Base-by-base conservation (phyloP, 2,888 invertebrate genomes). In the Anodontia alba region DNA sequence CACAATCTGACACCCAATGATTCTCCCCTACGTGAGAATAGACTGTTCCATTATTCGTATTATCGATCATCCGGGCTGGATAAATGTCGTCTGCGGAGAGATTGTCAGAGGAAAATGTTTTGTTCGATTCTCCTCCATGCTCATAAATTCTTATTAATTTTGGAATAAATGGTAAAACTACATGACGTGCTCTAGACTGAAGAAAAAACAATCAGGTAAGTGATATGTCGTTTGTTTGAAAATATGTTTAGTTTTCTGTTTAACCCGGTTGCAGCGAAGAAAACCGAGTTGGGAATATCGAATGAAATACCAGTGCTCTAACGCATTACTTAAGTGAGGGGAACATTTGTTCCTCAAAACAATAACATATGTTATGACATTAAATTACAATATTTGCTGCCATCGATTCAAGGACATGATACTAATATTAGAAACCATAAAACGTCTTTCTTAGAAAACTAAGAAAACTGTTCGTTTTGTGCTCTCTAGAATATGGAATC, bases 31-130 rank as follows among this genome's bases (percentile, higher is more conserved):
- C 29, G 10, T 1, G 62, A 62, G 17, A 62, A 62, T 62, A 33
- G 33, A 62, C 31, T 33, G 3, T 26, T 20, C 62, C 62, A 33
- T 15, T 20, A 62, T 62, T 62, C 23, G 62, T 20, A 62, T 20
- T 62, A 62, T 62, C 23, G 62, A 62, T 62, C 62, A 62, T 23
- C 26, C 17, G n/a, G 46, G 46, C 46, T 46, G 46, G 46, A 15
- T 54, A 17, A 23, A 33, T 62, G 62, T 62, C 62, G 62, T 62
- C 62, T 62, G 62, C 26, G 7, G 1, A 10, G 33, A 33, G n/a
- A 62, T 33, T 62, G 62, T 62, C 33, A 62, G 31, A 29, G 33
- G 62, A 62, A 62, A 33, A 29, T 62, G 31, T 33, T 62, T 33
- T 31, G 33, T 62, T 8, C 8, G 31, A 31, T 62, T 62, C 33